Base-by-base conservation (phyloP, 2,888 invertebrate species). In the Nomada goodeniana region DNA sequence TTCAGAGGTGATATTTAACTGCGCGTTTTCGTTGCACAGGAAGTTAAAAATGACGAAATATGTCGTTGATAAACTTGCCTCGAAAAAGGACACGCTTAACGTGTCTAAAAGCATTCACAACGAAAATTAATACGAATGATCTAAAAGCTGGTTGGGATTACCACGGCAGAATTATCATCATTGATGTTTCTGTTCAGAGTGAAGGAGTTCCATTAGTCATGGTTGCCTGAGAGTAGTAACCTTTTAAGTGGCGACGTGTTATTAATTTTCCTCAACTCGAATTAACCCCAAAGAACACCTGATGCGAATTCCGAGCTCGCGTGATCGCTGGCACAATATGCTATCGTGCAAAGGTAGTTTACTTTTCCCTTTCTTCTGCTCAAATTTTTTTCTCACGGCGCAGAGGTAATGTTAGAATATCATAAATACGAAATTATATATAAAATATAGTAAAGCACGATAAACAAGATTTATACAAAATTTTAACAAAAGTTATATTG, bases 221-320 rank as follows among this genome's bases (percentile, higher is more conserved):
- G 53, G 64, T 64, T 47, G 42, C 52, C 20, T 70, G 53, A 57
- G 72, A 76, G 50, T 26, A 26, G 36, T 36, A 36, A 44, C 53
- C 9, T 55, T 57, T 55, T 11, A 15, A n/a, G 60, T 55, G 61
- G 44, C 61, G 55, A 61, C 47, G 26, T 36, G 59, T 68, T 72
- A 80, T 84, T 84, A 71, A 74, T 63, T n/a, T 70, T 73, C 63
- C 73, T 53, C 29, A 47, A 60, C 36, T 5, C 55, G 53, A n/a
- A 42, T 68, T 68, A 55, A 47, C 57, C n/a, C 9, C 20, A 53
- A 20, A 53, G 53, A n/a, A 53, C n/a, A 53, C n/a, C 53, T 20
- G 53, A 53, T 53, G n/a, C 20, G 53, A 10, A n/a, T 36, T 7
- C 36, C 36, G 36, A 36, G 36, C 36, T 36, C 36, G 36, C 36